A percentile compares a stretch with the other conserved stretches of the same genome.
phyloP scores from a whole-genome alignment of 2,113 vertebrate species.

The Colaptes auratus region DNA sequence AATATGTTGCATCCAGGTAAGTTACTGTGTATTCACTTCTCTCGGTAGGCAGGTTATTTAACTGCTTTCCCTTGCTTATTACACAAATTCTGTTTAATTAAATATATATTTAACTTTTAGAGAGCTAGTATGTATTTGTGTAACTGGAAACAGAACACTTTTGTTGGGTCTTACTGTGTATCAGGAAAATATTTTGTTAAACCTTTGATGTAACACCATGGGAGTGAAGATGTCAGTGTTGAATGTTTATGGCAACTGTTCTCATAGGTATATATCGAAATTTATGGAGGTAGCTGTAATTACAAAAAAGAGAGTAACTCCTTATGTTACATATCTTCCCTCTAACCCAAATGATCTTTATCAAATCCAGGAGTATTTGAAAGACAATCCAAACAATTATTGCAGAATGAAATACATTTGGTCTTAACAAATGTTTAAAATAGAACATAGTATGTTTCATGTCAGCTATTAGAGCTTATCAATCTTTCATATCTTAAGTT shows the following conservation, averaged over 20 bases:
- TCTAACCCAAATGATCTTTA: neutral
- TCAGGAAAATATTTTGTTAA: neutral
- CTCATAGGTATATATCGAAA: neutral
- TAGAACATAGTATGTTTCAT: neutral
- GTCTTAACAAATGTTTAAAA: neutral
- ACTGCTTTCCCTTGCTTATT: neutral
- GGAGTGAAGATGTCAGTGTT: neutral
- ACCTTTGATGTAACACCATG: neutral
- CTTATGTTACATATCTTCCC: neutral
- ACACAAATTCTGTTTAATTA: neutral
- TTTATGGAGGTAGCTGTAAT: neutral
- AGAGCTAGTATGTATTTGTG: neutral
- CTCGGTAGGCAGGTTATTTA: neutral
- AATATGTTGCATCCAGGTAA: constrained; percentile 93
- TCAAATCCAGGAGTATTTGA: neutral
- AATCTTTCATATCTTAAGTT: neutral
- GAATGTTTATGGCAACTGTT: neutral
- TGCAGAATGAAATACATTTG: neutral
- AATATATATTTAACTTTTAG: neutral
- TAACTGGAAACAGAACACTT: neutral
- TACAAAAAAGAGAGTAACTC: neutral
- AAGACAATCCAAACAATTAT: neutral
- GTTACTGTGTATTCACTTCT: neutral
- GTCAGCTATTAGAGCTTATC: neutral
- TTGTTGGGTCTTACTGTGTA: neutral